Evolutionary conservation across 2,113 vertebrate genomes (phyloP), one percentile per base, ranked within the genome.

Genomic region (Halichoerus grypus): DNA sequence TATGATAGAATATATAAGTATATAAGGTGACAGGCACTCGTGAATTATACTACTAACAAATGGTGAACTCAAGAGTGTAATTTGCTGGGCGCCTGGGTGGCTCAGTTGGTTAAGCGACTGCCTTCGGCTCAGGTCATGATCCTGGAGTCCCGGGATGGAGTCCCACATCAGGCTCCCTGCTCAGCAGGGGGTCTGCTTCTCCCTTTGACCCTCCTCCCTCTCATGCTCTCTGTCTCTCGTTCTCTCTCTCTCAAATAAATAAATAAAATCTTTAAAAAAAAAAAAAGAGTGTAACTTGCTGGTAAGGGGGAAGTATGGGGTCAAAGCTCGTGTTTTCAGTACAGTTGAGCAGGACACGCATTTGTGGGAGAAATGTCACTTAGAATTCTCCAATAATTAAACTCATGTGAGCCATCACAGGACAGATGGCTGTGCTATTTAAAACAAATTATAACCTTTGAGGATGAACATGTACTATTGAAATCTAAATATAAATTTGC

Each of bases 361-460:
- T 97, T 97, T 87, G 33, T 79, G 69, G 42, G 92, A 98, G 94
- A 97, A 92, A 97, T 97, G 97, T 84, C 95, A 97, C 94, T 97
- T 98, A 87, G 95, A 97, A 79, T 97, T 97, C 79, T 96, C 89
- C 0, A 59, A 69, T 98, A 91, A 97, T 98, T 92, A 97, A 94
- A 93, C 94, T 98, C 96, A 96, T 91, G 7, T 97, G 93, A 98
- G 91, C 90, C 81, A 61, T 88, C 0, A 15, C 91, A 95, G 98
- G 97, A 98, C 98, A 98, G 98, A 98, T 98, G 98, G 97, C 86
- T 97, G 96, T 95, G 97, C 98, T 98, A 98, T 98, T 98, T 98
- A 98, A 98, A 98, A 98, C 93, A 98, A 98, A 98, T 96, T 91
- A 94, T 98, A 98, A 98, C 98, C 97, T 99, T 98, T 98, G 94